Base-by-base conservation (phyloP, 2,888 invertebrate genomes). In the Beris morrisii region DNA sequence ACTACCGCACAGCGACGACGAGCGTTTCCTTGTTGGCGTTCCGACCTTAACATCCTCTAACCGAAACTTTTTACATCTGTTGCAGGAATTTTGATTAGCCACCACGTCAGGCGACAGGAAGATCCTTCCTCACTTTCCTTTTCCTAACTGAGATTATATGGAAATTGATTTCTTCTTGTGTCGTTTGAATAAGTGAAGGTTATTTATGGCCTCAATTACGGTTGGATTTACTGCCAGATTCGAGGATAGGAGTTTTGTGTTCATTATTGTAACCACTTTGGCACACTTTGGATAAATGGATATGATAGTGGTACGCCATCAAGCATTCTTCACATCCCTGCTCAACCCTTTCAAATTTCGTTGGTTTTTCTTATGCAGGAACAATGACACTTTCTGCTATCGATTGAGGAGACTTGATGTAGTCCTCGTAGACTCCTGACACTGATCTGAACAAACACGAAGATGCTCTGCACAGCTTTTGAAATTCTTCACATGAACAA, bases 31-130 rank as follows among this genome's bases (percentile, higher is more conserved):
- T 64, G 64, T 64, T 64, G 64, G 45, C 38, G 43, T 52, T 43
- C 44, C 11, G 54, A 52, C 53, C 52, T 54, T 13, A 9, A 45
- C 43, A 53, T 44, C 45, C 15, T 63, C 22, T 45, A 22, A 53
- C 13, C 15, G 38, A 64, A 64, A 52, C 44, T 28, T 64, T 45
- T 64, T 54, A 64, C 64, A 64, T 64, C 64, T 64, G 53, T 64
- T 64, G 46, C 64, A 44, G 54, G 64, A 54, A 54, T 64, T 54
- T 54, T 22, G 53, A 53, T 64, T 28, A 54, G 53, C 15, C 11
- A 53, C 53, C 48, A 44, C 63, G 43, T 12, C 15, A 59, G 48
- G 48, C 28, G 52, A 61, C 15, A 5, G 11, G 2, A 32, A 22
- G 22, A 32, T 50, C 32, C 38, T 46, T 59, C 48, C 58, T 46